Conservation (phyloP, 2,888 invertebrate genomes). For the Callinectes sapidus region DNA sequence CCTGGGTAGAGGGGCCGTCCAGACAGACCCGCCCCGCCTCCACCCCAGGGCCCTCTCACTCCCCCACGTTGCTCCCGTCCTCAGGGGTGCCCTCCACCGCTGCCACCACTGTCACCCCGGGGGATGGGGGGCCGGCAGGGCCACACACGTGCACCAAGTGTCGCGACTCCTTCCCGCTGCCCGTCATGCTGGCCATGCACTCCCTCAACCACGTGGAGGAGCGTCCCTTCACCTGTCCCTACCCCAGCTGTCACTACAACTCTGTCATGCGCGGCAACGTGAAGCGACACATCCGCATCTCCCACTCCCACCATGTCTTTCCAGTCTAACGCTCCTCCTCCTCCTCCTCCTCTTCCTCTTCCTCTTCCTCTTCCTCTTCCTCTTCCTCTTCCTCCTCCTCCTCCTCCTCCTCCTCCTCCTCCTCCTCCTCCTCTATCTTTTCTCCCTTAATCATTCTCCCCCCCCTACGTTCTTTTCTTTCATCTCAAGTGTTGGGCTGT, state of each 20-base stretch:
- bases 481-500: not conserved
- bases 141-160: slow-evolving; percentile 56
- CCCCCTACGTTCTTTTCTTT: not conserved
- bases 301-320: slow-evolving; percentile 57
- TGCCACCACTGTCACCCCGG: slow-evolving; percentile 15
- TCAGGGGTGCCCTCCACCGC: slow-evolving; percentile 50
- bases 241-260: slow-evolving; percentile 64
- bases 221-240: slow-evolving; percentile 60
- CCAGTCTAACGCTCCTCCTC: not conserved
- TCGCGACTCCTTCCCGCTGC: slow-evolving; percentile 59
- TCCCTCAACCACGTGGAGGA: slow-evolving; percentile 64
- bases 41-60: slow-evolving; percentile 58
- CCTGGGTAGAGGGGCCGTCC: slow-evolving; percentile 52
- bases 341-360: not conserved
- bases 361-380: not conserved
- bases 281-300: slow-evolving; percentile 61
- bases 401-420: not conserved
- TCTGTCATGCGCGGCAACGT: slow-evolving; percentile 66
- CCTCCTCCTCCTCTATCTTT: no score
- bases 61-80: slow-evolving; percentile 48
- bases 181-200: slow-evolving; percentile 65
- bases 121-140: not conserved
- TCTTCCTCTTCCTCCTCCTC: no score
- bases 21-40: slow-evolving; percentile 53
- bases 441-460: not conserved